Evolutionary conservation across 1,140 invertebrate genomes (phyloP).

Genomic region (Hylaeus volcanicus): DNA sequence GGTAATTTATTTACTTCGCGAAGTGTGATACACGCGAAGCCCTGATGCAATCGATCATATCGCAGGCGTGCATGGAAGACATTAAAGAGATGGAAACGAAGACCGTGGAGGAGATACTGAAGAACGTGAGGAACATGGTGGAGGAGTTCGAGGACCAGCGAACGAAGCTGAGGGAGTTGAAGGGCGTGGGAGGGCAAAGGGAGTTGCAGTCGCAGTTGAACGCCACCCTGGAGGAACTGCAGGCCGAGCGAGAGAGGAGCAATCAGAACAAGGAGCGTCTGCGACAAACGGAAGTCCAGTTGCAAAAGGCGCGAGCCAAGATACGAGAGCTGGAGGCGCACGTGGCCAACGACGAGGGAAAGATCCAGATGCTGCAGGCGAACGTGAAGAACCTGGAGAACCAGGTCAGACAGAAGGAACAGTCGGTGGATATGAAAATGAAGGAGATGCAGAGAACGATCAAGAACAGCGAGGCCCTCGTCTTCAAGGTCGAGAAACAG

Average conservation of each 20-base stretch:
- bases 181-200: slow-evolving; percentile 17
- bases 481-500: slow-evolving; percentile 69
- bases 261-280: slow-evolving; percentile 52
- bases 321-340: slow-evolving; percentile 61
- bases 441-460: slow-evolving; percentile 68
- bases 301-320: slow-evolving; percentile 54
- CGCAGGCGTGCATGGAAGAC: slow-evolving; percentile 39
- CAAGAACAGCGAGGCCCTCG: slow-evolving; percentile 58
- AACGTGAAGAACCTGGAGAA: slow-evolving; percentile 58
- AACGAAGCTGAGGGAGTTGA: not conserved
- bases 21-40: too few species aligned
- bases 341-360: slow-evolving; percentile 47
- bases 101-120: slow-evolving; percentile 18
- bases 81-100: not conserved
- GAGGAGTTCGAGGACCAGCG: slow-evolving; percentile 1
- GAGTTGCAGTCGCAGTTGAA: slow-evolving; percentile 34
- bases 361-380: slow-evolving; percentile 60
- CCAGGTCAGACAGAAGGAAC: slow-evolving; percentile 67
- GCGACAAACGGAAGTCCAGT: slow-evolving; percentile 48
- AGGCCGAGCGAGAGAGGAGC: slow-evolving; percentile 49
- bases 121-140: not conserved
- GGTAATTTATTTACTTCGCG: too few species aligned
- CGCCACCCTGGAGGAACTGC: slow-evolving; percentile 27
- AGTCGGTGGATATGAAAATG: slow-evolving; percentile 46
- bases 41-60: too few species aligned